Evolutionary conservation across 2,113 vertebrate species (phyloP).

Genomic region (Lophochroa leadbeateri): DNA sequence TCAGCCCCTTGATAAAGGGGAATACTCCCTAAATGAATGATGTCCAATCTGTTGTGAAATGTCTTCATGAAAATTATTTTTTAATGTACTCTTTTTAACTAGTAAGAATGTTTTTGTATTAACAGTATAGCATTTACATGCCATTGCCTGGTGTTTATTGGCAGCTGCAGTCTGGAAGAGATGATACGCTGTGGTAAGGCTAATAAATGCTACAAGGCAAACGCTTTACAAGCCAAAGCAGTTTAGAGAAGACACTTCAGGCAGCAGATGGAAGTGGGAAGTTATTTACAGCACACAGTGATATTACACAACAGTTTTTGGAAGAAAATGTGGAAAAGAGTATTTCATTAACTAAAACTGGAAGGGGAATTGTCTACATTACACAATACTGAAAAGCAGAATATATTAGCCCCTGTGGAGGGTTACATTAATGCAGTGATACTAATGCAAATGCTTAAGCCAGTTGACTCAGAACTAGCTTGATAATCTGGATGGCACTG

Average conservation of each 20-base stretch:
- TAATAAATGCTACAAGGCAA: neutral
- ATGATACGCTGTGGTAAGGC: neutral
- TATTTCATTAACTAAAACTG: constrained; percentile 9
- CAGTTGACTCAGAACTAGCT: neutral
- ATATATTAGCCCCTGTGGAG: neutral
- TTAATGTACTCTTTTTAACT: neutral
- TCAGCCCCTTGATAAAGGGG: neutral
- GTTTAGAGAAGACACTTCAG: neutral
- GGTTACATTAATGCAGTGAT: neutral
- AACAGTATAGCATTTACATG: neutral
- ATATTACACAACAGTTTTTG: constrained; percentile 14
- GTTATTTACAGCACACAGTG: constrained; percentile 18
- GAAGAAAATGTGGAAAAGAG: constrained; percentile 17
- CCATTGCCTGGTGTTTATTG: neutral
- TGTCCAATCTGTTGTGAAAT: neutral
- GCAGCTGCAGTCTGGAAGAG: neutral
- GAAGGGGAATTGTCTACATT: neutral
- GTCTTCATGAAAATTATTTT: neutral
- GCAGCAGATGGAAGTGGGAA: constrained; percentile 9
- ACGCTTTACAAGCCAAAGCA: neutral
- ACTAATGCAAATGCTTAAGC: neutral
- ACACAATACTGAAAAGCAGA: neutral
- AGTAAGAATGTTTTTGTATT: neutral
- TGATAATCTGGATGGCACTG: neutral
- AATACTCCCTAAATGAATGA: neutral